Evolutionary conservation across 2,888 invertebrate species (phyloP), one percentile per base, ranked within the genome.

Genomic region (Trachelus iudaicus): DNA sequence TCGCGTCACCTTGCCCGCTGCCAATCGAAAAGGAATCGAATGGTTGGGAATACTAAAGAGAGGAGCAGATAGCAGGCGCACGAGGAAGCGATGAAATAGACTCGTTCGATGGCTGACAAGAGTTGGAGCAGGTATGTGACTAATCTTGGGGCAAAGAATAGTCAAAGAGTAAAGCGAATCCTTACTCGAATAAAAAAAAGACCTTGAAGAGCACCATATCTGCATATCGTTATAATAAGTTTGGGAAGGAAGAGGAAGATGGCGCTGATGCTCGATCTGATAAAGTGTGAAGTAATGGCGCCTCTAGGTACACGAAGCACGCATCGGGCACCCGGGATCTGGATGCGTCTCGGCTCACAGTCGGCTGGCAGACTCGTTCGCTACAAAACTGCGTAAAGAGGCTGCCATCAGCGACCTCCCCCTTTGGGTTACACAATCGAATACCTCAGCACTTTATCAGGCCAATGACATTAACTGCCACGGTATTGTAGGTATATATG

Each of bases 321-420:
- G 86, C 84, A 84, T 85, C 77, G 73, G 33, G 78, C 73, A 73
- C 37, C 69, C 34, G 81, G 84, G 87, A 89, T 88, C 89, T 89
- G 87, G 89, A 89, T 89, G 89, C 86, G 82, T 85, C 85, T 83
- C 86, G 85, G 83, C 83, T 85, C 82, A 86, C 84, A 82, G 84
- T 84, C 84, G 82, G 82, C 81, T 82, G 79, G 73, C 80, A 82
- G 33, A 33, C 82, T 82, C 85, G 85, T 87, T 88, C 88, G 87
- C 86, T 87, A 82, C 82, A 84, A 83, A 87, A 87, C 87, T 87
- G 82, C 87, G 85, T 86, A 87, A 89, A 87, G 84, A 87, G 87
- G 82, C 82, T 83, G 68, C 56, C 75, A 33, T 69, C 56, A 9
- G 23, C 56, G 23, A 56, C 23, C 79, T 79, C 80, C 80, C 80